Evolutionary conservation across 2,113 vertebrate species (phyloP), one percentile per base, ranked within the genome.

Genomic region (Megalops atlanticus): DNA sequence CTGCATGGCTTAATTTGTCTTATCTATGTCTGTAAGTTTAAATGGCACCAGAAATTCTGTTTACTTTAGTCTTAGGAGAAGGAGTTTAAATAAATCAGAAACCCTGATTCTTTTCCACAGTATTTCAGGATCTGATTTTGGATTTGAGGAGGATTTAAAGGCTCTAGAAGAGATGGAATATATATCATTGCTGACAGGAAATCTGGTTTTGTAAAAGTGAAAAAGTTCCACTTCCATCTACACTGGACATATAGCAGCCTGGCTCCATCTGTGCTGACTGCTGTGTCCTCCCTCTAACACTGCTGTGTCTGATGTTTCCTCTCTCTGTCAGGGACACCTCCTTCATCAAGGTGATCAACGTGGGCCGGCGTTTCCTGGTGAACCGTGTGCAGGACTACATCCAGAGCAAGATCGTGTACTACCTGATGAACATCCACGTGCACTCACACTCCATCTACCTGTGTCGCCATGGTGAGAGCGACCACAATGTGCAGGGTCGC

Each of bases 381-480:
- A 99, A 99, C 92, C 93, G 95, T 74, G 95, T 99, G 39, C 97
- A 98, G 82, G 97, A 99, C 91, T 99, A 99, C 91, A 99, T 99
- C 93, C 98, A 99, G 94, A 99, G 97, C 80, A 98, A 97, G 88
- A 99, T 99, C 0, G 98, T 99, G 58, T 99, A 99, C 94, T 99
- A 99, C 91, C 96, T 99, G 86, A 99, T 99, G 97, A 99, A 99
- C 91, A 98, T 99, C 88, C 96, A 97, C 0, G 96, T 98, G 72
- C 95, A 98, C 90, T 96, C 97, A 0, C 97, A 98, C 78, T 97
- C 96, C 90, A 98, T 99, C 91, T 99, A 99, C 92, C 94, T 99
- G 33, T 98, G 97, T 90, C 95, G 98, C 18, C 98, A 99, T 0
- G 98, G 97, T 2, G 98, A 99, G 93, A 99, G 96, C 64, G 91